Evolutionary conservation across 2,113 vertebrate genomes (phyloP), one percentile per base, ranked within the genome.

Genomic region (Herpetotheres cachinnans): DNA sequence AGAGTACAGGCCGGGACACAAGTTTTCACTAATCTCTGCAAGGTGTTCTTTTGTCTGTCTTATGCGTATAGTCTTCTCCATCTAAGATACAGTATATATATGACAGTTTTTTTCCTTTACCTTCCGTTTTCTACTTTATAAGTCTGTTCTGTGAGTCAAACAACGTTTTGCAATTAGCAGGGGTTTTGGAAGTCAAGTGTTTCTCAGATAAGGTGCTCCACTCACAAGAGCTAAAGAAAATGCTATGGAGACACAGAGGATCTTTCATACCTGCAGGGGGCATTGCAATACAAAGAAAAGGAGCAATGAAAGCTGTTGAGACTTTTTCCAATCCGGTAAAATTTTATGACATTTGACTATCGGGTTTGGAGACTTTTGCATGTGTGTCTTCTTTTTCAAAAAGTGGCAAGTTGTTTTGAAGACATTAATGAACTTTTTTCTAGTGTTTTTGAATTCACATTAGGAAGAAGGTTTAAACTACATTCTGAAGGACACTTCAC

Each of bases 211-310:
- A 86, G 74, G 49, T 38, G 4, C 40, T 70, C 49, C 50, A 30
- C 44, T 81, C 18, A 55, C 58, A 59, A 40, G 21, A 62, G 29
- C 40, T 62, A 12, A 69, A 77, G 30, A 77, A 70, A 82, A 73
- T 29, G 14, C 11, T 56, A 0, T 34, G 30, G 30, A 82, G 44
- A 79, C 79, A 88, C 46, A 36, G 25, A 73, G 27, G 17, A 40
- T 32, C 50, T 44, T 66, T 58, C 44, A 3, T 5, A 77, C 96
- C 98, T 97, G 97, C 92, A 97, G 98, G 71, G 96, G 98, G 97
- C 97, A 95, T 77, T 98, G 94, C 86, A 74, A 36, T 69, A 97
- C 97, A 97, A 93, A 92, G 73, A 89, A 97, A 94, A 85, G 24
- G 13, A 90, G 16, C 29, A 16, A 8, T 4, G 34, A 78, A 42